A percentile compares a stretch with the other conserved stretches of the same genome.
These are phyloP conservation scores for Martes martes DNA, from an alignment of 2,113 vertebrate species.

Conservation along the genomic window DNA sequence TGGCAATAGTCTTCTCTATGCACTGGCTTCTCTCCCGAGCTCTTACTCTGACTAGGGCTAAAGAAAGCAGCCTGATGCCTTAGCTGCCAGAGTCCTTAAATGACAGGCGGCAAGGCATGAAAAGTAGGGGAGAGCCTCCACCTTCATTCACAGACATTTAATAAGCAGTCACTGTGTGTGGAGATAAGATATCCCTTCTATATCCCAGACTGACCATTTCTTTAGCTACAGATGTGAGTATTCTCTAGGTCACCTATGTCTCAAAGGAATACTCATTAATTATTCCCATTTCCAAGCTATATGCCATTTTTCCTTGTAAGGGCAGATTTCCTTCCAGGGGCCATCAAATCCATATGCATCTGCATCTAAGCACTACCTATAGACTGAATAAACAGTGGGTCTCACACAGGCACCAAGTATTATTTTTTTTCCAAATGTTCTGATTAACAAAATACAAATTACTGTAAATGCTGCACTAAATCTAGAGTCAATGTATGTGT, in stretches of 20 bases:
- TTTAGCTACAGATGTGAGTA: neutral
- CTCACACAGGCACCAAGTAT: neutral
- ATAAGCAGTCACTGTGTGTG: no score
- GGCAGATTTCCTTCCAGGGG: neutral
- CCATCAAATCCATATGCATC: neutral
- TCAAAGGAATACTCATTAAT: neutral
- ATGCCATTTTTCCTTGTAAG: neutral
- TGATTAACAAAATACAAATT: neutral
- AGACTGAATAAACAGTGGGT: neutral
- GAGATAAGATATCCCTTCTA: neutral
- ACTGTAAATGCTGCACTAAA: neutral
- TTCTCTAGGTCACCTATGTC: neutral
- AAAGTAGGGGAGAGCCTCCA: no score
- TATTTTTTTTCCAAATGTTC: neutral
- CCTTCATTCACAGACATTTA: neutral
- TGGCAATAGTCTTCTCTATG: neutral
- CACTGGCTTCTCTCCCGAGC: neutral
- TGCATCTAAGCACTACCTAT: rapidly evolving
- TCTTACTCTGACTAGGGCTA: neutral
- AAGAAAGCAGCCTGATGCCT: neutral
- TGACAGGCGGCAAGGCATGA: neutral
- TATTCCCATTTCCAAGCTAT: neutral
- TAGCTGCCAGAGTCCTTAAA: neutral
- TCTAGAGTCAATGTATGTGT: neutral
- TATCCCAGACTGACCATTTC: neutral